These are phyloP conservation scores for Enteromius anoplus DNA, from an alignment of 2,797 vertebrate genomes.

Conservation along the genomic window DNA sequence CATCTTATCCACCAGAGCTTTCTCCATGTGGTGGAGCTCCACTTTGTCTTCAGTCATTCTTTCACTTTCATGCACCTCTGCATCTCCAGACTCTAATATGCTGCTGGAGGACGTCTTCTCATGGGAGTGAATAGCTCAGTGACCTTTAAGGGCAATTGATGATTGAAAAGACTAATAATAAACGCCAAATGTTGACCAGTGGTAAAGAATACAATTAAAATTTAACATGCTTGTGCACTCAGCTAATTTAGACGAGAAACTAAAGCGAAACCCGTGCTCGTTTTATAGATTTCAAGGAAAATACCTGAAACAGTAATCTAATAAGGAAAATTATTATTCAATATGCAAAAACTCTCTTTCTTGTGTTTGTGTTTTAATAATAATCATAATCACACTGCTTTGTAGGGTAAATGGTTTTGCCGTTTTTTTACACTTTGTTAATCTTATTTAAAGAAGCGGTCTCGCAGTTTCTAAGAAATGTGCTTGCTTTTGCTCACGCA, in stretches of 20 bases:
- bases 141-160: slow-evolving; percentile 39
- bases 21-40: slow-evolving; percentile 62
- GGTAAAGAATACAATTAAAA: not conserved
- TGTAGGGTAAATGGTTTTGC: not conserved
- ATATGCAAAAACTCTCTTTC: not conserved
- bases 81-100: not conserved
- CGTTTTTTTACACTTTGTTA: not conserved
- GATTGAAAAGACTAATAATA: slow-evolving; percentile 27
- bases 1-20: slow-evolving; percentile 58
- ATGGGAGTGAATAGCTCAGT: slow-evolving; percentile 17
- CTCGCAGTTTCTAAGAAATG: not conserved
- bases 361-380: not conserved
- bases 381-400: not conserved
- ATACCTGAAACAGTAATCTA: not conserved
- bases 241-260: not conserved
- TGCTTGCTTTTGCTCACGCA: not conserved
- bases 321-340: not conserved
- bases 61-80: not conserved
- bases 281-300: not conserved
- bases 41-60: slow-evolving; percentile 64
- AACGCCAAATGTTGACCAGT: not conserved
- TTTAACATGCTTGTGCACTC: slow-evolving; percentile 20
- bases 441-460: not conserved
- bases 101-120: slow-evolving; percentile 5
- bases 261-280: not conserved